Evolutionary conservation across 2,113 vertebrate species (phyloP).

Genomic region (Mesembrinibis cayennensis): DNA sequence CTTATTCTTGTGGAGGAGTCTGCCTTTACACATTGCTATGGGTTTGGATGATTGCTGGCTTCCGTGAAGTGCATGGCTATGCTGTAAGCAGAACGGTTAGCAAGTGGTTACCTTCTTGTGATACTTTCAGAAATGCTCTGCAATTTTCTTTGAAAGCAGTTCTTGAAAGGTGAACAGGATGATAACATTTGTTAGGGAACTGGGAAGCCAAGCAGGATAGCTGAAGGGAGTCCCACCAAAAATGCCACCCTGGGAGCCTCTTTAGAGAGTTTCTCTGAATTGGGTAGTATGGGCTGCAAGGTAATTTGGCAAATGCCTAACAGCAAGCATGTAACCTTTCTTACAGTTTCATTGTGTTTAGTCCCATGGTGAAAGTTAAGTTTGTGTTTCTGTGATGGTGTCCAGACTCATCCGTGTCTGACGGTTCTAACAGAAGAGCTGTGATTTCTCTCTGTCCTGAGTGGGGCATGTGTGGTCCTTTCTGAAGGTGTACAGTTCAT

Average conservation of each 20-base stretch:
- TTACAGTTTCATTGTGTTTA: background rate
- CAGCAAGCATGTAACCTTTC: background rate
- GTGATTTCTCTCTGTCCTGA: background rate
- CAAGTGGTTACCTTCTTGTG: background rate
- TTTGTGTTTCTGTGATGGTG: background rate
- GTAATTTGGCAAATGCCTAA: background rate
- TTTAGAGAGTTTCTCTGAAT: background rate
- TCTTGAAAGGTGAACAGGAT: background rate
- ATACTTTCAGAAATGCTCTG: background rate
- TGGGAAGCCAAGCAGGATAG: background rate
- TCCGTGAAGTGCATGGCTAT: background rate
- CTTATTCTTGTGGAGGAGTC: background rate
- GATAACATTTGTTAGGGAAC: background rate
- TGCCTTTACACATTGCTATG: background rate
- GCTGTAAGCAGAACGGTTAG: background rate
- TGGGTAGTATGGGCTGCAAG: background rate
- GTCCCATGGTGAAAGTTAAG: background rate
- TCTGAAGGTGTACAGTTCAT: background rate
- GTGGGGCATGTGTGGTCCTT: background rate
- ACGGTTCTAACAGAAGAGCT: background rate
- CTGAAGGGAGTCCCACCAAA: background rate
- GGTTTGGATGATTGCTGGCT: background rate
- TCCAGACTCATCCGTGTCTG: background rate
- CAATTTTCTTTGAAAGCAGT: background rate
- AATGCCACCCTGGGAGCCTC: background rate